Conservation (phyloP, 2,888 invertebrate species). For the Piscicola geometra region DNA sequence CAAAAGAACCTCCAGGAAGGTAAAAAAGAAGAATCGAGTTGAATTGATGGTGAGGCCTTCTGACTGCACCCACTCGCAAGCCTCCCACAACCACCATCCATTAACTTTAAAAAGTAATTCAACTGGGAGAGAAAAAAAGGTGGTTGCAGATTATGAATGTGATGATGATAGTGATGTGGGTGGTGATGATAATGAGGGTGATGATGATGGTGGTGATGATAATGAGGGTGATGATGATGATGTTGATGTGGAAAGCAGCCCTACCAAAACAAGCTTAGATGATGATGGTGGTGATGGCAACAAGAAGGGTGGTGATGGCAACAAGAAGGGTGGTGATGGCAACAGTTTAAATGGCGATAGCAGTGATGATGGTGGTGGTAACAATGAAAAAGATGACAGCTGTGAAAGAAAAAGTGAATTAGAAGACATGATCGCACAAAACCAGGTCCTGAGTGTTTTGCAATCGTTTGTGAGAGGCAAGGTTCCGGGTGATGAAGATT, state of each 20-base stretch:
- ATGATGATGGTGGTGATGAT: neutral
- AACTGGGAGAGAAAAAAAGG: too few relatives aligned
- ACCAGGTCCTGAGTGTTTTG: too few relatives aligned
- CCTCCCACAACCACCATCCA: too few relatives aligned
- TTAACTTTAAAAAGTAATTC: too few relatives aligned
- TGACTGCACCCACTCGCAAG: too few relatives aligned
- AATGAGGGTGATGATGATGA: slow-evolving; percentile 2
- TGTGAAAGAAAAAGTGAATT: neutral
- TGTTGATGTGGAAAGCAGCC: neutral
- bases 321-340: neutral
- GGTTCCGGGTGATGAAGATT: too few relatives aligned
- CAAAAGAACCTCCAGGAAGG: too few relatives aligned
- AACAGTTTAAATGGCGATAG: neutral
- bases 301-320: neutral
- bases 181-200: neutral
- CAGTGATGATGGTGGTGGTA: neutral
- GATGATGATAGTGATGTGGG: neutral
- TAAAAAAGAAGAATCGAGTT: too few relatives aligned
- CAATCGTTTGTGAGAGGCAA: too few relatives aligned
- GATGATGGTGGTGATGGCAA: neutral
- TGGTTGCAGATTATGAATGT: neutral
- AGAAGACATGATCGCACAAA: neutral
- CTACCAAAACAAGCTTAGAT: neutral
- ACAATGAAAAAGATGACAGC: neutral
- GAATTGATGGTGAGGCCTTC: too few relatives aligned